These are phyloP conservation scores for Drosophila prostipennis DNA, from an alignment of 2,888 invertebrate species.

Conservation along the genomic window DNA sequence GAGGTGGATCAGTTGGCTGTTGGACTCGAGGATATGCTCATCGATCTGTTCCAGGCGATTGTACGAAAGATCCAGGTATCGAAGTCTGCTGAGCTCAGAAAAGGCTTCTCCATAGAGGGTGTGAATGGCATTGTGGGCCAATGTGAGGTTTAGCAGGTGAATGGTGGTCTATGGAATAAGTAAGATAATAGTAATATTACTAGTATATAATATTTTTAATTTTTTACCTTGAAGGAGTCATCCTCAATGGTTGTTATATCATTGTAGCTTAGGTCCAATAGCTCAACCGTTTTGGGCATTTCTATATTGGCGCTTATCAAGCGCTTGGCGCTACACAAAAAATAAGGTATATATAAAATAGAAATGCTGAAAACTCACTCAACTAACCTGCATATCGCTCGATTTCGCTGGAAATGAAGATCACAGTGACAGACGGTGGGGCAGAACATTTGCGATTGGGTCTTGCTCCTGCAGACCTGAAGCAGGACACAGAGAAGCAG, in stretches of 20 bases:
- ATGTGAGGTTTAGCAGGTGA: constrained; percentile 75
- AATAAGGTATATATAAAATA: neutral
- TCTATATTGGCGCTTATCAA: constrained; percentile 87
- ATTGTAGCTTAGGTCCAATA: constrained; percentile 87
- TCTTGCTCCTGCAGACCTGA: constrained; percentile 69
- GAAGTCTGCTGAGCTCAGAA: constrained; percentile 85
- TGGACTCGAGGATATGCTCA: constrained; percentile 85
- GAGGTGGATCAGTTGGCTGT: constrained; percentile 85
- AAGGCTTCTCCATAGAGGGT: constrained; percentile 88
- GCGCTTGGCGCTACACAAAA: constrained; percentile 85
- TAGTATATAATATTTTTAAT: neutral
- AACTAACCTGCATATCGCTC: constrained; percentile 82
- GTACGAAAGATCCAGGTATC: constrained; percentile 86
- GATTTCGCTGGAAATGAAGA: constrained; percentile 75
- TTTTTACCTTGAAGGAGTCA: constrained; percentile 86
- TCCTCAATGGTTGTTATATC: constrained; percentile 87
- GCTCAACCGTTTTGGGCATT: constrained; percentile 86
- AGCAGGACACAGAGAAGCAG: constrained; percentile 65
- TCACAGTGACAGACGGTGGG: constrained; percentile 82
- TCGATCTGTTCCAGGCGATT: constrained; percentile 87
- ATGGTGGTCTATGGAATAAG: constrained; percentile 61
- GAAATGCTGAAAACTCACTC: neutral
- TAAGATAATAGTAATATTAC: neutral
- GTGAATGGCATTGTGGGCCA: constrained; percentile 86
- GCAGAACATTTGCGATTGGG: constrained; percentile 69